These are phyloP conservation scores for Alethe diademata DNA, from an alignment of 2,113 vertebrate genomes.

Conservation along the genomic window DNA sequence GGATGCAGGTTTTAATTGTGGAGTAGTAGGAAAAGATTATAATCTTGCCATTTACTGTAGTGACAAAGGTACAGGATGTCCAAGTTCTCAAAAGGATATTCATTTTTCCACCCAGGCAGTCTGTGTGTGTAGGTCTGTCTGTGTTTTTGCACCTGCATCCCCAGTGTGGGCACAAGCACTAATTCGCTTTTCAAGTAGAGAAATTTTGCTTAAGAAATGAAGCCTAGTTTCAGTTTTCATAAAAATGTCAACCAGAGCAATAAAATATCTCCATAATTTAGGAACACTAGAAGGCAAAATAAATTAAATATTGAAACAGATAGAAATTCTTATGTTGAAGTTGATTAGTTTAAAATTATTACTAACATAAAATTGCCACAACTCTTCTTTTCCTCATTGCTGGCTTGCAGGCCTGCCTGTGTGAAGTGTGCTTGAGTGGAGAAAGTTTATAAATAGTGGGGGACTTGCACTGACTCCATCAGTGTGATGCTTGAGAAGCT, in stretches of 20 bases:
- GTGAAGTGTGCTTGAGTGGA: neutral
- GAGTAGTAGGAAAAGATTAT: neutral
- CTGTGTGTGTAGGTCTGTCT: neutral
- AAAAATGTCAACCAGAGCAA: conserved; percentile 5
- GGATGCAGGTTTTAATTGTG: neutral
- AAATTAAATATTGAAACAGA: conserved; percentile 30
- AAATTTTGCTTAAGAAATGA: neutral
- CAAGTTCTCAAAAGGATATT: neutral
- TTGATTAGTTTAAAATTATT: neutral
- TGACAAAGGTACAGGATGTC: neutral
- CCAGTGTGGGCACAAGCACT: neutral
- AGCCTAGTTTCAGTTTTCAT: neutral
- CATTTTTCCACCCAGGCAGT: neutral
- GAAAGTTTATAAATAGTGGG: neutral
- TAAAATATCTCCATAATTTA: conserved; percentile 27
- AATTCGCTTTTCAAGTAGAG: neutral
- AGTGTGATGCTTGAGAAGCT: neutral
- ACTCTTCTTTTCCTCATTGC: neutral
- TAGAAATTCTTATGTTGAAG: neutral
- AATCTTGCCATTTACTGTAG: neutral
- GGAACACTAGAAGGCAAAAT: conserved; percentile 22
- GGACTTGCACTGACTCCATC: neutral
- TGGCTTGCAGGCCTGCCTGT: neutral
- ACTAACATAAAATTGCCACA: neutral
- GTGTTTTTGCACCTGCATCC: neutral